Percentiles rank a stretch among this genome's conserved stretches.
phyloP scores from a whole-genome alignment of 1,140 invertebrate genomes.

The Glossosoma conforme region DNA sequence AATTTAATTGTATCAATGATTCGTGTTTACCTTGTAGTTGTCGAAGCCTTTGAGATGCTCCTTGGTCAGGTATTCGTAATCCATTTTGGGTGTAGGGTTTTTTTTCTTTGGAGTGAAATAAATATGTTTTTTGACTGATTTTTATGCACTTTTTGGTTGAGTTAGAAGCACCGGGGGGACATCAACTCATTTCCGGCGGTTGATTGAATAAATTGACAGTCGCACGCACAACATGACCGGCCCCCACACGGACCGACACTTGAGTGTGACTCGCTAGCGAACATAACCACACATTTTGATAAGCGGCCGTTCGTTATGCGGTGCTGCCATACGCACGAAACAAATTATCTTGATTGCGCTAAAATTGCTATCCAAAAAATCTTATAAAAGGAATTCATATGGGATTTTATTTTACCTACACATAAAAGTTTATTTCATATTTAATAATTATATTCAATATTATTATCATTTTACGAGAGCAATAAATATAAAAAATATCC shows the following conservation, averaged over 20 bases:
- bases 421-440: too few species aligned
- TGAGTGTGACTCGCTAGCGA: too few species aligned
- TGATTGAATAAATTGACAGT: conserved; percentile 18
- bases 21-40: conserved; percentile 78
- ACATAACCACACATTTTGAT: too few species aligned
- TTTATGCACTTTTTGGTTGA: conserved; percentile 3
- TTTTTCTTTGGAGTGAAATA: conserved; percentile 5
- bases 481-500: too few species aligned
- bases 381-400: too few species aligned
- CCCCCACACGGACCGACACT: not conserved
- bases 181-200: conserved; percentile 22
- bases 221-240: conserved; percentile 1
- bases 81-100: conserved; percentile 34
- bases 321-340: too few species aligned
- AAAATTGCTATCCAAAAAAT: too few species aligned
- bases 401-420: too few species aligned
- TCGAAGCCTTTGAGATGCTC: conserved; percentile 86
- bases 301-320: too few species aligned
- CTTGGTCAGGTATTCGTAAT: conserved; percentile 68
- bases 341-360: too few species aligned
- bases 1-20: conserved; percentile 5
- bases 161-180: conserved; percentile 3
- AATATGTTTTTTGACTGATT: conserved; percentile 12
- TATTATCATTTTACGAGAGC: too few species aligned
- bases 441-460: too few species aligned